Evolutionary conservation across 2,113 vertebrate species (phyloP), one percentile per base, ranked within the genome.

Genomic region (Atlantisia rogersi): DNA sequence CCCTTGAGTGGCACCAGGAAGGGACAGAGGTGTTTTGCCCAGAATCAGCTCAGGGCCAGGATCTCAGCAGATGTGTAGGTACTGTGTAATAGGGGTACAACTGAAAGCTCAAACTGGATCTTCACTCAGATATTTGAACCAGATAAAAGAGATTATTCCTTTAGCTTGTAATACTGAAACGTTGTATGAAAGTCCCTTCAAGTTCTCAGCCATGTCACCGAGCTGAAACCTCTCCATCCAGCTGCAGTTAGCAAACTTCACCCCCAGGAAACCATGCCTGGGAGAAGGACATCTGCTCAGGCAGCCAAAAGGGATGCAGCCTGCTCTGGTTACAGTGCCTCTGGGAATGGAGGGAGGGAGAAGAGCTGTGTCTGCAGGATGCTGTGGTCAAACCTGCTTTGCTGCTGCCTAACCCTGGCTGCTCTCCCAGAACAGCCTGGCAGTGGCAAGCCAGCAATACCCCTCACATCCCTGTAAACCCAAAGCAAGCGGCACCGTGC

Each of bases 221-320:
- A 44, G 18, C 42, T 70, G 40, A 25, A 70, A 26, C 11, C 37
- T 70, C 17, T 69, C 63, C 40, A 63, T 42, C 14, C 53, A 24
- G 15, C 55, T 63, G 26, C 37, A 31, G 31, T 46, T 46, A 52
- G 42, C 42, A 59, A 32, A 64, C 50, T 48, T 42, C 37, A 17
- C 4, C 15, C 40, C 32, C 52, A 39, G 37, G 22, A 64, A 56
- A 29, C 31, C 13, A 17, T 3, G 5, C 4, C 58, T 15, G 19
- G 39, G 32, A 40, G 32, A 21, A 83, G 64, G 26, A n/a, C 25
- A 9, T 44, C 18, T 0, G 1, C 37, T 65, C 1, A 0, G 20
- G 44, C n/a, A 19, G 44, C 0, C 0, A 28, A 39, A 9, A 22
- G 37, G 16, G 37, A 29, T 31, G 24, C 58, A 77, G 28, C 50